Evolutionary conservation across 2,888 invertebrate genomes (phyloP).

Genomic region (Drosophila flavopinicola): DNA sequence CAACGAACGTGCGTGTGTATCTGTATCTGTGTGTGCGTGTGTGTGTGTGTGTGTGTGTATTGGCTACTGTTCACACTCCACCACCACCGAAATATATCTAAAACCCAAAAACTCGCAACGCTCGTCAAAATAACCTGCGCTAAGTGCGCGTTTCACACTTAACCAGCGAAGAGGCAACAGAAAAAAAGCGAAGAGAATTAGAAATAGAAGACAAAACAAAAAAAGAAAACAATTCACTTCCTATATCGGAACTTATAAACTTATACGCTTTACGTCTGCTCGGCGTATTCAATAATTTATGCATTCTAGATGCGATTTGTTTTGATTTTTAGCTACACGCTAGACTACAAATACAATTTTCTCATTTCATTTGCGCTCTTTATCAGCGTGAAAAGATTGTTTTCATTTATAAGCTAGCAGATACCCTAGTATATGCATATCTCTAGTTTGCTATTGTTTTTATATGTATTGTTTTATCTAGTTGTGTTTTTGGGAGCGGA

Average conservation of each 20-base stretch:
- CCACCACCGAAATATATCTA: conserved; percentile 33
- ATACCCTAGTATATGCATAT: conserved; percentile 18
- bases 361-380: conserved; percentile 5
- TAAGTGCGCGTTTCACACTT: conserved; percentile 60
- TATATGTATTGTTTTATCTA: background rate
- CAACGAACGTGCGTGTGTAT: conserved; percentile 52
- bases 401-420: background rate
- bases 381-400: conserved; percentile 19
- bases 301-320: conserved; percentile 49
- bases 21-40: conserved; percentile 10
- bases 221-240: conserved; percentile 33
- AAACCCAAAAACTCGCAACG: conserved; percentile 29
- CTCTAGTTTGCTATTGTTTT: too few species aligned
- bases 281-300: conserved; percentile 54
- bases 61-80: conserved; percentile 59
- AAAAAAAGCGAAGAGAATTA: background rate
- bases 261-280: conserved; percentile 26
- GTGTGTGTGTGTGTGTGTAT: conserved; percentile 24
- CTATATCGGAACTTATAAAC: conserved; percentile 35
- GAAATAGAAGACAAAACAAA: conserved; percentile 3
- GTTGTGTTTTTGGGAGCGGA: background rate
- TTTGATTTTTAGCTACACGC: conserved; percentile 41
- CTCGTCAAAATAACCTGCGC: conserved; percentile 47
- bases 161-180: conserved; percentile 19
- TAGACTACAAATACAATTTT: background rate